These are phyloP conservation scores for Disparrhopalites patrizii DNA, from an alignment of 2,888 invertebrate species.

Conservation along the genomic window DNA sequence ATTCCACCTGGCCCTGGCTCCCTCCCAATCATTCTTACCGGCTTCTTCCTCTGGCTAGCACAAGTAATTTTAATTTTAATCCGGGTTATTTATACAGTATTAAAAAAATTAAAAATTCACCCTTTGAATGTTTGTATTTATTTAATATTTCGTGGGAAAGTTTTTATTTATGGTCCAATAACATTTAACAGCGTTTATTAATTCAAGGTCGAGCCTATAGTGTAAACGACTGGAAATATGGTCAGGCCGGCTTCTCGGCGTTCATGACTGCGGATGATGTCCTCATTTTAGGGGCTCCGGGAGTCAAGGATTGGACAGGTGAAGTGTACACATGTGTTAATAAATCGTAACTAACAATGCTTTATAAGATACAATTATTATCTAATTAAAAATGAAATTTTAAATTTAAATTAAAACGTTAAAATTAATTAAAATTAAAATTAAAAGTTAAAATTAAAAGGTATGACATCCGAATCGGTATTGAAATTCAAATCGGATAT, in stretches of 20 bases:
- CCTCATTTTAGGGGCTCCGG: conserved; percentile 61
- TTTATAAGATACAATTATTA: too few relatives aligned
- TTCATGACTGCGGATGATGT: conserved; percentile 50
- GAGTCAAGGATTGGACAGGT: conserved; percentile 57
- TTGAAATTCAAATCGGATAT: too few relatives aligned
- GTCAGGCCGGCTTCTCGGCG: conserved; percentile 50
- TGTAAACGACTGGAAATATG: conserved; percentile 38
- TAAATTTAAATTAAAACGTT: too few relatives aligned
- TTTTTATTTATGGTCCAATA: background rate
- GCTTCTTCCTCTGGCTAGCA: conserved; percentile 33
- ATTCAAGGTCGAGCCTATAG: too few relatives aligned
- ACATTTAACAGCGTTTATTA: background rate
- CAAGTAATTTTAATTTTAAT: conserved; percentile 26
- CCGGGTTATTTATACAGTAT: background rate
- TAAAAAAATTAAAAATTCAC: too few relatives aligned
- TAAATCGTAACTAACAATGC: conserved; percentile 28
- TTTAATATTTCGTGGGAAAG: background rate
- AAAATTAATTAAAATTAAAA: too few relatives aligned
- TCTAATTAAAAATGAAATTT: too few relatives aligned
- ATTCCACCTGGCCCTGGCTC: conserved; percentile 18
- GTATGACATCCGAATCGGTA: too few relatives aligned
- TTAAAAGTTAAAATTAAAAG: too few relatives aligned
- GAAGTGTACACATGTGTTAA: too few relatives aligned
- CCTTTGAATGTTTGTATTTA: background rate
- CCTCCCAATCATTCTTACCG: conserved; percentile 27